Evolutionary conservation across 2,888 invertebrate genomes (phyloP).

Genomic region (Cosmia trapezina): DNA sequence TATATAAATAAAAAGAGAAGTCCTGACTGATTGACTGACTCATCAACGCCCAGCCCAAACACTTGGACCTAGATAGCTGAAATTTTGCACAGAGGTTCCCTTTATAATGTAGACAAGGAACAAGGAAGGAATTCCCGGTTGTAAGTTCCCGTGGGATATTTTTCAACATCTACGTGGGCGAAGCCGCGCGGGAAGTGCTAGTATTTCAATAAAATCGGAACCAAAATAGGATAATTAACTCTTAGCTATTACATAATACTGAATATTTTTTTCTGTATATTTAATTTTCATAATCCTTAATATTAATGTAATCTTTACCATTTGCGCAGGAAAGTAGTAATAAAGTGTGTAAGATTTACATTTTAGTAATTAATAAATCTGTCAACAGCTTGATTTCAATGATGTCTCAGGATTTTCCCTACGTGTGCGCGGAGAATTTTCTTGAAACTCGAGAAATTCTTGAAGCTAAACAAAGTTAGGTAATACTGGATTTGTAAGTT

Average conservation of each 20-base stretch:
- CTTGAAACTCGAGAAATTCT: constrained; percentile 1
- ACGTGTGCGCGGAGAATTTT: not conserved
- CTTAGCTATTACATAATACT: too few relatives aligned
- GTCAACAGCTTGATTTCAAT: constrained; percentile 17
- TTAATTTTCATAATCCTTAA: constrained; percentile 1
- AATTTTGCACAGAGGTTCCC: too few relatives aligned
- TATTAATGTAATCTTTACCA: constrained; percentile 8
- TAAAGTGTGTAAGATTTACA: constrained; percentile 15
- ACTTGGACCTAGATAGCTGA: too few relatives aligned
- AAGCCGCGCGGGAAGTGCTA: too few relatives aligned
- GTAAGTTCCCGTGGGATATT: too few relatives aligned
- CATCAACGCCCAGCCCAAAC: too few relatives aligned
- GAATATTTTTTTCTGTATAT: not conserved
- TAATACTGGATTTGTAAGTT: not conserved
- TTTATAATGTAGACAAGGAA: too few relatives aligned
- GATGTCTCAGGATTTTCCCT: constrained; percentile 6
- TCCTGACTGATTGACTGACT: too few relatives aligned
- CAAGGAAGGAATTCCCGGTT: too few relatives aligned
- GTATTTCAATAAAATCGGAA: not conserved
- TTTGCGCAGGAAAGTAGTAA: not conserved
- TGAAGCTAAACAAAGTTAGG: not conserved
- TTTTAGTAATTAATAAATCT: constrained; percentile 24
- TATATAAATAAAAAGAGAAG: too few relatives aligned
- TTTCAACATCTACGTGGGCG: too few relatives aligned
- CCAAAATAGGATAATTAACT: too few relatives aligned